These are phyloP conservation scores for Hybognathus amarus DNA, from an alignment of 2,797 vertebrate species.

Conservation along the genomic window DNA sequence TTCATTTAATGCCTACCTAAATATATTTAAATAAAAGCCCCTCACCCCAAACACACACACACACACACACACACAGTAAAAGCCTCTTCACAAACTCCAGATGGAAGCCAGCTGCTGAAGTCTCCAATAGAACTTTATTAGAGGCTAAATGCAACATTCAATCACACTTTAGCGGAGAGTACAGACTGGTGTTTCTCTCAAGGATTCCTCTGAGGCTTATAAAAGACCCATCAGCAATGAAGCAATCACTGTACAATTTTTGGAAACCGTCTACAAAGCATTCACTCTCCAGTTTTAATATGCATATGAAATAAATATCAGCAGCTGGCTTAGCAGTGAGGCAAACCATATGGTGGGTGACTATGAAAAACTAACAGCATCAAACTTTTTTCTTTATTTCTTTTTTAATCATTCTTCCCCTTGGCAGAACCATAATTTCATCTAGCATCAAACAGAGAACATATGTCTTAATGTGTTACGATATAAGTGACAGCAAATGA, in stretches of 20 bases:
- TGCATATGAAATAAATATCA: constrained; percentile 64
- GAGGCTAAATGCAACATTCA: constrained; percentile 64
- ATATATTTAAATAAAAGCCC: constrained; percentile 46
- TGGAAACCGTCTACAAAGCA: constrained; percentile 65
- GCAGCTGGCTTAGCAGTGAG: constrained; percentile 53
- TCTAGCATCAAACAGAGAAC: constrained; percentile 50
- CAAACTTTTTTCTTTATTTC: constrained; percentile 35
- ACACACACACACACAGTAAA: constrained; percentile 33
- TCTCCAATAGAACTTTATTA: constrained; percentile 67
- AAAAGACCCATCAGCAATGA: constrained; percentile 67
- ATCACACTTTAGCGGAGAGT: constrained; percentile 60
- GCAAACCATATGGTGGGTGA: constrained; percentile 60
- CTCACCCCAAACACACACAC: neutral
- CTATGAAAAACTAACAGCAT: constrained; percentile 48
- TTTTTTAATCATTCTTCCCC: constrained; percentile 23
- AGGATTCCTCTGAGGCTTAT: constrained; percentile 66
- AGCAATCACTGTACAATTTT: constrained; percentile 67
- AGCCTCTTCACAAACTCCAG: constrained; percentile 58
- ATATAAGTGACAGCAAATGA: constrained; percentile 37
- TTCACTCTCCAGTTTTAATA: constrained; percentile 61
- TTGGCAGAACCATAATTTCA: constrained; percentile 20
- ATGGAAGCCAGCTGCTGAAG: constrained; percentile 63
- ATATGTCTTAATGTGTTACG: constrained; percentile 52
- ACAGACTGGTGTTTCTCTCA: constrained; percentile 61
- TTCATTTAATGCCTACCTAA: constrained; percentile 40